Base-by-base conservation (phyloP, 2,113 vertebrate genomes). In the Chamaea fasciata region DNA sequence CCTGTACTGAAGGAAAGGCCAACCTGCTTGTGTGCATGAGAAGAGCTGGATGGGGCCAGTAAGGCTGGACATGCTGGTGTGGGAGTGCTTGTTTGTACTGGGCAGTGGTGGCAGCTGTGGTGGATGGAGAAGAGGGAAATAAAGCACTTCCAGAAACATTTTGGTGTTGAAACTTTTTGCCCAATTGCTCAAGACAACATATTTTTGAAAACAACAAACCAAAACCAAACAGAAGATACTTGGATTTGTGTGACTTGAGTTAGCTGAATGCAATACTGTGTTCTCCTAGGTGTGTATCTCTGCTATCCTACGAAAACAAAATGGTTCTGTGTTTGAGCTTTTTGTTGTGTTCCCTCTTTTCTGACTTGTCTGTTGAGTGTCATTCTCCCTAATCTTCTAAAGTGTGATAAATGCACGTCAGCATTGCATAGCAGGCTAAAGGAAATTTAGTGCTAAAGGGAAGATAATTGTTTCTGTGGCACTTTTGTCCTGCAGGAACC, bases 1-100 rank as follows among this genome's bases (percentile, higher is more conserved):
- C 53, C 74, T 44, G 1, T 31, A 17, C 5, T 59, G 22, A 57
- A 60, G 15, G 18, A 30, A 62, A 77, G 35, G 50, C 73, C n/a
- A 59, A 0, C 33, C 42, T 81, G 18, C 23, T 28, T 9, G 2
- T 31, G 6, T 27, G 20, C 0, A 0, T 39, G 26, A 11, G n/a
- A 35, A 41, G 50, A 57, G 68, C 42, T 53, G 83, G 41, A n/a
- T 64, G 39, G 13, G n/a, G 46, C 30, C 13, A 2, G 14, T 52
- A 17, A 35, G 35, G 27, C 56, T 89, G 65, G 21, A 5, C 3
- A 1, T 37, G 39, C 53, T 60, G 53, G 23, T 27, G 13, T 76
- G 62, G 22, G 33, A 52, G 27, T 1, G 13, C 28, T 70, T 2
- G 0, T 79, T 46, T 46, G 33, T 55, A 6, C n/a, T 33, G 35